Percentiles rank a stretch among this genome's conserved stretches.
These are phyloP conservation scores for Lonchura striata DNA, from an alignment of 2,113 vertebrate genomes.

Conservation along the genomic window DNA sequence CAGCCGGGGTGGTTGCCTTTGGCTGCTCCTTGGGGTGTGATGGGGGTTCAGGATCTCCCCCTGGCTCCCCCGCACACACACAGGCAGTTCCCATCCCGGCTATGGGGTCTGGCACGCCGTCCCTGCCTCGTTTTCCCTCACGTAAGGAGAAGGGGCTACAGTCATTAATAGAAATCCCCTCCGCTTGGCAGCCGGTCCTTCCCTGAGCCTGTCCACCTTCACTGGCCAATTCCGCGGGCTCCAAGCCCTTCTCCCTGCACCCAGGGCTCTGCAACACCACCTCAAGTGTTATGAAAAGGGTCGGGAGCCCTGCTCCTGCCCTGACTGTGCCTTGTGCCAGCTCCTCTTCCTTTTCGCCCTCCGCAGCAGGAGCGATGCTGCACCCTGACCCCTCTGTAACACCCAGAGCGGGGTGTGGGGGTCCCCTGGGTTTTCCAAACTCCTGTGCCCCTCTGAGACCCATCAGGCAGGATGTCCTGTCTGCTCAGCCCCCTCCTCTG, in stretches of 20 bases:
- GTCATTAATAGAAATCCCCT: neutral
- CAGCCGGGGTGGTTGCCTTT: rapidly evolving
- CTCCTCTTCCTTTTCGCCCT: neutral
- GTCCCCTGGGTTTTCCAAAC: rapidly evolving
- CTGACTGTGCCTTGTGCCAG: neutral
- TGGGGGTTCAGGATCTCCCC: neutral
- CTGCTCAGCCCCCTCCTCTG: neutral
- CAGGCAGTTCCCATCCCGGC: rapidly evolving
- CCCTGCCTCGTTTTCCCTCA: neutral
- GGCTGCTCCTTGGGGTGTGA: neutral
- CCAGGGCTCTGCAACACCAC: neutral
- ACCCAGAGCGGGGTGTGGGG: rapidly evolving
- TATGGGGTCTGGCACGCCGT: neutral
- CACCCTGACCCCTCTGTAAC: neutral
- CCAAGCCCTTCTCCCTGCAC: neutral
- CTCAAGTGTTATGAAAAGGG: neutral
- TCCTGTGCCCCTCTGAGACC: neutral
- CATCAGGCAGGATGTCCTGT: neutral
- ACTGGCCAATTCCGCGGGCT: neutral
- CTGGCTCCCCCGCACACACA: neutral
- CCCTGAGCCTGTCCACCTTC: neutral
- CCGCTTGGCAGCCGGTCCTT: neutral
- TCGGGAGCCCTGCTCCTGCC: neutral
- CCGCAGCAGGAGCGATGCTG: neutral
- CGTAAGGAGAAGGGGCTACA: rapidly evolving